A percentile compares a stretch with the other conserved stretches of the same genome.
Evolutionary conservation across 2,113 vertebrate species (phyloP).

Genomic region (Anseranas semipalmata): DNA sequence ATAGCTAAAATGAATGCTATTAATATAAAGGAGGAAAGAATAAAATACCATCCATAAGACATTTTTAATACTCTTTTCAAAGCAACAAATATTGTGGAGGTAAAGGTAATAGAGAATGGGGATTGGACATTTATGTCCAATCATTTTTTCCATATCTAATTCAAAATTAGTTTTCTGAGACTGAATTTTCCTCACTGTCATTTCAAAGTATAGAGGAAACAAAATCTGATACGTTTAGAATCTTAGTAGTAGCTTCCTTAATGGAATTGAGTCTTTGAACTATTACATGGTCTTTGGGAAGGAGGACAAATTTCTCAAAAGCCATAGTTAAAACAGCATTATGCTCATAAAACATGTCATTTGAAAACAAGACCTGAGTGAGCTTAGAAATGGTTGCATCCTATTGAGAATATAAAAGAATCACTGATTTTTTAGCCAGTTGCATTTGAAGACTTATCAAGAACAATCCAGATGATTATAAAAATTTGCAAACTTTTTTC

Average conservation of each 20-base stretch:
- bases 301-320: slow-evolving; percentile 29
- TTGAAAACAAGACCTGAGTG: not conserved
- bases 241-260: not conserved
- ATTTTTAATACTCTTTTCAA: not conserved
- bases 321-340: not conserved
- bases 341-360: not conserved
- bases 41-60: not conserved
- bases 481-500: not conserved
- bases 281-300: not conserved
- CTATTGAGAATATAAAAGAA: not conserved
- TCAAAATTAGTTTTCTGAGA: not conserved
- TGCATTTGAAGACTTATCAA: not conserved
- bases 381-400: not conserved
- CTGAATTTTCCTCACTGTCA: not conserved
- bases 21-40: not conserved
- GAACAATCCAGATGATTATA: not conserved
- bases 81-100: not conserved
- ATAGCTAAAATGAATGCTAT: not conserved
- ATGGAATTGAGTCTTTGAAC: not conserved
- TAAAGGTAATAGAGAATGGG: not conserved
- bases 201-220: not conserved
- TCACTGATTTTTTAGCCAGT: not conserved
- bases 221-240: not conserved
- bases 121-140: fast-evolving
- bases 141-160: not conserved